A percentile compares a stretch with the other conserved stretches of the same genome.
phyloP scores from a whole-genome alignment of 2,888 invertebrate genomes.

The Drosophila cognata region DNA sequence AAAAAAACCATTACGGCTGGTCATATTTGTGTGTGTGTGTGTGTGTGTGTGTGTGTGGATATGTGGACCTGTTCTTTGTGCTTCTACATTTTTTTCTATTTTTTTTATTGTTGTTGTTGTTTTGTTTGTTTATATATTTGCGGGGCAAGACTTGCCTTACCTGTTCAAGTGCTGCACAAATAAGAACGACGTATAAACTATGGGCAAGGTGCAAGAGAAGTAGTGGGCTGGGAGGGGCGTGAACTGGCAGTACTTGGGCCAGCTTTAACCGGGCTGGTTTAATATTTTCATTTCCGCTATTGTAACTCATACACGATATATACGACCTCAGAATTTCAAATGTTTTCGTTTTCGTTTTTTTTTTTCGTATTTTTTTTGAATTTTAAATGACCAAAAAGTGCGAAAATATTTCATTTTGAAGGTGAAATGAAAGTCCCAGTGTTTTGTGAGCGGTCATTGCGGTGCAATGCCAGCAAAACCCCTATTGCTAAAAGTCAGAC shows the following conservation, averaged over 20 bases:
- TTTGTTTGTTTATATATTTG: background rate
- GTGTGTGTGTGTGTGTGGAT: slow-evolving; percentile 19
- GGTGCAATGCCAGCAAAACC: slow-evolving; percentile 45
- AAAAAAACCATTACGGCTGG: slow-evolving; percentile 22
- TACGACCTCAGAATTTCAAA: slow-evolving; percentile 61
- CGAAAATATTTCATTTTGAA: slow-evolving; percentile 54
- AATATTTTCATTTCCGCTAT: slow-evolving; percentile 77
- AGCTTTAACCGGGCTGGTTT: slow-evolving; percentile 53
- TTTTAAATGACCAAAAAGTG: slow-evolving; percentile 39
- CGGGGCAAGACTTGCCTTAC: slow-evolving; percentile 6
- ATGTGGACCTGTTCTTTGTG: slow-evolving; percentile 43
- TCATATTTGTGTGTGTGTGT: slow-evolving; percentile 23
- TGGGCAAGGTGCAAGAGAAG: background rate
- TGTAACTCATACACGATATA: slow-evolving; percentile 72
- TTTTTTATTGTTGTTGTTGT: background rate
- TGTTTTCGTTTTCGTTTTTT: slow-evolving; percentile 2
- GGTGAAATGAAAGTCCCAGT: slow-evolving; percentile 71
- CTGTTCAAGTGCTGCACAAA: slow-evolving; percentile 42
- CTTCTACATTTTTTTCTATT: slow-evolving; percentile 5
- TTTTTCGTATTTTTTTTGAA: slow-evolving; percentile 13
- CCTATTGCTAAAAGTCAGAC: slow-evolving; percentile 62
- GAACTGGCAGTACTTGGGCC: background rate
- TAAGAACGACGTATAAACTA: slow-evolving; percentile 10
- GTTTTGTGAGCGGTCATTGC: slow-evolving; percentile 60
- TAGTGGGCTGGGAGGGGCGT: too few relatives aligned